Conservation (phyloP, 2,113 vertebrate genomes). For the Delphinapterus leucas region DNA sequence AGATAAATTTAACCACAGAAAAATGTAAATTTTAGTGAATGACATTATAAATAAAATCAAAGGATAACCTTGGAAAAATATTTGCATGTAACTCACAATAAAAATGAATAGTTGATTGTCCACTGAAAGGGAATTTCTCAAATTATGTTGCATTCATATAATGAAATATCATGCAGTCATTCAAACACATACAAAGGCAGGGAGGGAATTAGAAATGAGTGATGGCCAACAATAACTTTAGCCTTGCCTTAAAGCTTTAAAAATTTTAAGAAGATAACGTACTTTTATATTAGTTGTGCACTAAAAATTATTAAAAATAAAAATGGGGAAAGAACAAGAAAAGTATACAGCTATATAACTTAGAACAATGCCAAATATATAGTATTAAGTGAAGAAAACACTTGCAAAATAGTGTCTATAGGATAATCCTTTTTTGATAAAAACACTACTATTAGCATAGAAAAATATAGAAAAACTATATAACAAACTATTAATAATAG, state of each 20-base stretch:
- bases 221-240: background rate
- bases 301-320: background rate
- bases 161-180: background rate
- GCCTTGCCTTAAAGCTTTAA: background rate
- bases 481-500: background rate
- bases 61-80: background rate
- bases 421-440: background rate
- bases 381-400: background rate
- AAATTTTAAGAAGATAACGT: no score
- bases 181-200: background rate
- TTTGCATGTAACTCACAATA: background rate
- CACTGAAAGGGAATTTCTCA: background rate
- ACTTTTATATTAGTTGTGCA: no score
- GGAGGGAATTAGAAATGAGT: background rate
- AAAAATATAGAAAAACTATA: background rate
- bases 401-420: background rate
- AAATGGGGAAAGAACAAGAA: background rate
- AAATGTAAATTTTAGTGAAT: no score
- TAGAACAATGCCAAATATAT: background rate
- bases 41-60: background rate
- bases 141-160: background rate
- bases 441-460: background rate
- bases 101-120: conserved; percentile 1
- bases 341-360: background rate
- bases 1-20: background rate